Evolutionary conservation across 1,140 invertebrate genomes (phyloP).

Genomic region (Pogonomyrmex barbatus): DNA sequence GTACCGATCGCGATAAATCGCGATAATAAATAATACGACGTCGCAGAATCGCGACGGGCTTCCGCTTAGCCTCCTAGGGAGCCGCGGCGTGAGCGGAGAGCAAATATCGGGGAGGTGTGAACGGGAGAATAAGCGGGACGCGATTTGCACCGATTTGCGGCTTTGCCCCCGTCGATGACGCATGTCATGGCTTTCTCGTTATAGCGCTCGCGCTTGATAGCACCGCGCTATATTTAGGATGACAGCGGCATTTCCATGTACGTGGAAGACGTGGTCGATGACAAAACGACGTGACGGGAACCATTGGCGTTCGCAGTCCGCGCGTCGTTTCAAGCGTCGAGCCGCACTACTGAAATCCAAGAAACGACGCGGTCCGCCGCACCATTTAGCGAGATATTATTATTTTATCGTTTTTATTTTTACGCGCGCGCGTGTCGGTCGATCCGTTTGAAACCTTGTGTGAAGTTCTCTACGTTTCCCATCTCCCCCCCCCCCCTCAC

Average conservation of each 20-base stretch:
- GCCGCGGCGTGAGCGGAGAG: neutral
- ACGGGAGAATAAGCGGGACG: neutral
- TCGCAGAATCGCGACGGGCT: neutral
- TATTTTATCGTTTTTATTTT: constrained; percentile 48
- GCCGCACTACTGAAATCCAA: constrained; percentile 14
- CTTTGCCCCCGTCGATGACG: neutral
- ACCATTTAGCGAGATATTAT: constrained; percentile 33
- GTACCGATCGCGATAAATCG: constrained; percentile 9
- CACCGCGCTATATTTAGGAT: neutral
- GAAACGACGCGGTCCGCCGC: neutral
- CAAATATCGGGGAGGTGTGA: no score
- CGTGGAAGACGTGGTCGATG: constrained; percentile 14
- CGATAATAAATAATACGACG: constrained; percentile 36
- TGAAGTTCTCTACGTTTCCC: neutral
- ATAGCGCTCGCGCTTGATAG: neutral
- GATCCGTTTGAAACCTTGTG: neutral
- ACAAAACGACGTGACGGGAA: neutral
- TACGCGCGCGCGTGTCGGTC: neutral
- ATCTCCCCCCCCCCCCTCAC: neutral
- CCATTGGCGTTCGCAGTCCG: neutral
- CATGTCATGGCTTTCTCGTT: neutral
- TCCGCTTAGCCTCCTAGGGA: neutral
- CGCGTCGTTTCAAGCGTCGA: constrained; percentile 28
- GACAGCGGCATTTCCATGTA: constrained; percentile 13
- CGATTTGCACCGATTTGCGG: constrained; percentile 15